Evolutionary conservation across 1,140 invertebrate species (phyloP).

Genomic region (Palaemon carinicauda): DNA sequence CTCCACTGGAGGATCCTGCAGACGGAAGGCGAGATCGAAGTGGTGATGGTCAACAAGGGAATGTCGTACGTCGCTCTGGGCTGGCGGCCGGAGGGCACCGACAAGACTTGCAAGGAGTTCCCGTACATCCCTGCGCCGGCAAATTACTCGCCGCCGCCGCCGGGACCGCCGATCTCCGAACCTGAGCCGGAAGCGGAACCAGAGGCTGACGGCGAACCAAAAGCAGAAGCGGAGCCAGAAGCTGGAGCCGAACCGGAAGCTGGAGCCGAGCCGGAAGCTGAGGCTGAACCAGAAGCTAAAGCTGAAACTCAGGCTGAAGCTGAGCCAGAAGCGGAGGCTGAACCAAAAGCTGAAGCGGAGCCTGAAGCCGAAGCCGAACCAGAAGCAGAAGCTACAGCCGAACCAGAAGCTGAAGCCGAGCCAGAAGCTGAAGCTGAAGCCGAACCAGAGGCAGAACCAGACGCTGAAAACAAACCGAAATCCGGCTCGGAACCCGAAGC

Average conservation of each 20-base stretch:
- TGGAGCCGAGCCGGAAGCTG: conserved; percentile 63
- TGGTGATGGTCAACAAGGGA: conserved; percentile 82
- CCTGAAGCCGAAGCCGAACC: conserved; percentile 58
- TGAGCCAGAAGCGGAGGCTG: conserved; percentile 62
- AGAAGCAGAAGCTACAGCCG: conserved; percentile 63
- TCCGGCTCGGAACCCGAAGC: conserved; percentile 50
- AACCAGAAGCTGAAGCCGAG: conserved; percentile 64
- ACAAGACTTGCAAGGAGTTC: conserved; percentile 78
- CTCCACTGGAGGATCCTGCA: conserved; percentile 85
- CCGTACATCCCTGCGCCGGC: conserved; percentile 65
- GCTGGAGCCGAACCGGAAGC: conserved; percentile 59
- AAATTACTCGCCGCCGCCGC: not conserved
- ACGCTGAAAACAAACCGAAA: conserved; percentile 66
- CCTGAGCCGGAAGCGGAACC: conserved; percentile 62
- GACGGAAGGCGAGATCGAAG: conserved; percentile 82
- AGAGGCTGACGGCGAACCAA: conserved; percentile 64
- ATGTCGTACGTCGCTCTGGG: conserved; percentile 87
- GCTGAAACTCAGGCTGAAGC: too few species aligned
- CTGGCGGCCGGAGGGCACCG: conserved; percentile 79
- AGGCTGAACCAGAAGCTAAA: conserved; percentile 59
- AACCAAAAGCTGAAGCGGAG: conserved; percentile 60
- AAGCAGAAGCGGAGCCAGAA: conserved; percentile 62
- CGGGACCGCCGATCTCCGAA: conserved; percentile 61
- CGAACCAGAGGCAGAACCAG: conserved; percentile 64
- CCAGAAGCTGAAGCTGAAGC: conserved; percentile 63